These are phyloP conservation scores for Avahi laniger DNA, from an alignment of 2,797 vertebrate species.

Conservation along the genomic window DNA sequence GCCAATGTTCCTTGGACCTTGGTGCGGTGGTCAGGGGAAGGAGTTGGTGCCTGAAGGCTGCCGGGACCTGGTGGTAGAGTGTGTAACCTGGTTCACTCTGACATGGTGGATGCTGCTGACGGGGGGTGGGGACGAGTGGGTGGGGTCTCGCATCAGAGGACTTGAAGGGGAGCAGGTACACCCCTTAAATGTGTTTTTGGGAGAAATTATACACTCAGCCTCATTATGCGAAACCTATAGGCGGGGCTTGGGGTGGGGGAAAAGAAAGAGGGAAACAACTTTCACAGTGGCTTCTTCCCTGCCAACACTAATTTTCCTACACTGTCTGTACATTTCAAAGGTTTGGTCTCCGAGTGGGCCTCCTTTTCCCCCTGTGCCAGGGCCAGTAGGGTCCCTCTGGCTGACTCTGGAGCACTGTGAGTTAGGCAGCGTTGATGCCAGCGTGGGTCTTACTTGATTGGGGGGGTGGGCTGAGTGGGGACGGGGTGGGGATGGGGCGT, in stretches of 20 bases:
- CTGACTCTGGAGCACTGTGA: not conserved
- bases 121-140: slow-evolving; percentile 43
- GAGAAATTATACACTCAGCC: not conserved
- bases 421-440: not conserved
- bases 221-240: not conserved
- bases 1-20: slow-evolving; percentile 3
- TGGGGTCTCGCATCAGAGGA: slow-evolving; percentile 19
- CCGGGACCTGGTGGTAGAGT: slow-evolving; percentile 56
- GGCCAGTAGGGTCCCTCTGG: not conserved
- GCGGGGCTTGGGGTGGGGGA: not conserved
- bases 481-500: not conserved
- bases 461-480: not conserved
- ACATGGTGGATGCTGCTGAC: slow-evolving; percentile 77
- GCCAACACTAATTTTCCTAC: slow-evolving; percentile 65
- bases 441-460: not conserved
- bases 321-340: slow-evolving; percentile 80
- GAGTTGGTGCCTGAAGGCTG: slow-evolving; percentile 47
- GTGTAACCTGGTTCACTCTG: slow-evolving; percentile 57
- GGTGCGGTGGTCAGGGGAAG: not conserved
- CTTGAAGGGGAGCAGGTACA: slow-evolving; percentile 39
- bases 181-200: slow-evolving; percentile 47
- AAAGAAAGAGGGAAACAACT: slow-evolving; percentile 12
- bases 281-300: not conserved
- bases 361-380: not conserved
- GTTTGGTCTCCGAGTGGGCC: slow-evolving; percentile 51